Base-by-base conservation (phyloP, 2,113 vertebrate genomes). In the Spheniscus mendiculus region DNA sequence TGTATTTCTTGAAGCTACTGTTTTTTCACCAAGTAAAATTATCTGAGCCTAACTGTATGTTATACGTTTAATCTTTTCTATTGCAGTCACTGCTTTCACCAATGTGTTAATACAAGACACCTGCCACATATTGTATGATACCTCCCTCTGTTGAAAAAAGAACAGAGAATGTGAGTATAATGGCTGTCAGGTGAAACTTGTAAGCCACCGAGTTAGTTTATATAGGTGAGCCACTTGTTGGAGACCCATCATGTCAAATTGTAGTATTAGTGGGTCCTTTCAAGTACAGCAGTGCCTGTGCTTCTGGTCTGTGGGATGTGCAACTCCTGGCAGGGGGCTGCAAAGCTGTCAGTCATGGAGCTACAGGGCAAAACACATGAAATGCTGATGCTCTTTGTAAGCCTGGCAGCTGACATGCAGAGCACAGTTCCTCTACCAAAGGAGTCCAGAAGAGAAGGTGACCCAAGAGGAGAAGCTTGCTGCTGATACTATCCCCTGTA, bases 241-340 rank as follows among this genome's bases (percentile, higher is more conserved):
- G 26, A 53, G 49, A 36, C 1, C 3, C 2, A 4, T 3, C 0
- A 3, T 30, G 63, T 9, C 5, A 16, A 36, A 29, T 1, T 34
- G 19, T 15, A 20, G 2, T 21, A 25, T 50, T 27, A 38, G 15
- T 23, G 26, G 5, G 17, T 2, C 6, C 26, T 94, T 83, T n/a
- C 4, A 53, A 61, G 69, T 13, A 9, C 1, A 30, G 29, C 2
- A 53, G n/a, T 45, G 18, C 5, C 5, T 42, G 12, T 47, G 14
- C 23, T 76, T 25, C 25, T 62, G 32, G 23, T 29, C 15, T 59
- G n/a, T 3, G 50, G 55, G 14, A 19, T 30, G 19, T 8, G 20
- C 19, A 25, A 30, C 9, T 80, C 16, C 10, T 50, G 38, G 32
- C n/a, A 82, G 32, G 11, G 27, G 38, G 4, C 42, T 77, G 34